Evolutionary conservation across 2,888 invertebrate genomes (phyloP), one percentile per base, ranked within the genome.

Genomic region (Mesochorus sp.): DNA sequence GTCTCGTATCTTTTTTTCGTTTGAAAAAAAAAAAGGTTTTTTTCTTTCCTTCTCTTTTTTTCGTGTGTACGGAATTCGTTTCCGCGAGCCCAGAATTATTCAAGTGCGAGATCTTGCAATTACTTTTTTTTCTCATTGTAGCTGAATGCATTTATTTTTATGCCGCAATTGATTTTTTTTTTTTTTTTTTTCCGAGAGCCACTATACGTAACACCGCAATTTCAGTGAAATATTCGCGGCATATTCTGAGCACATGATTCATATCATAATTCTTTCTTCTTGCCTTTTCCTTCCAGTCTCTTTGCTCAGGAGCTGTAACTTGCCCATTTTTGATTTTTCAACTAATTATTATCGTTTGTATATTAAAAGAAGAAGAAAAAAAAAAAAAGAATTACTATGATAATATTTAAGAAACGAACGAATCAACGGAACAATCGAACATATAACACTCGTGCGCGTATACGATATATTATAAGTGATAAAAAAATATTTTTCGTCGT

Each of bases 61-160:
- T 51, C 51, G 34, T 37, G 37, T 37, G 34, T 70, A 44, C 42
- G 39, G 51, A 59, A 67, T 74, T 55, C 57, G 70, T 49, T 76
- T 76, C 70, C 55, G 66, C 47, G 70, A 73, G 61, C 39, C 59
- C 59, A 57, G 59, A 53, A 67, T 26, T 70, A 66, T 73, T 28
- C 72, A 57, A 73, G 80, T 72, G 70, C 55, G 44, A 71, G 28
- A 72, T 28, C 59, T 39, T 57, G 37, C n/a, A 44, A 12, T 17
- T 34, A 28, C 37, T 68, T 44, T 34, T 42, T 42, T 17, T 49
- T 57, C 17, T 24, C 31, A 19, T 55, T 28, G 28, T 55, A 31
- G 6, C 47, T 57, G 47, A 21, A 12, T 44, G 47, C 47, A 67
- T 61, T 39, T 37, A 31, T 57, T 34, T 28, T 66, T 57, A n/a